A percentile compares a stretch with the other conserved stretches of the same genome.
Conservation (phyloP, 1,140 invertebrate species). For the Cotesia vestalis region DNA sequence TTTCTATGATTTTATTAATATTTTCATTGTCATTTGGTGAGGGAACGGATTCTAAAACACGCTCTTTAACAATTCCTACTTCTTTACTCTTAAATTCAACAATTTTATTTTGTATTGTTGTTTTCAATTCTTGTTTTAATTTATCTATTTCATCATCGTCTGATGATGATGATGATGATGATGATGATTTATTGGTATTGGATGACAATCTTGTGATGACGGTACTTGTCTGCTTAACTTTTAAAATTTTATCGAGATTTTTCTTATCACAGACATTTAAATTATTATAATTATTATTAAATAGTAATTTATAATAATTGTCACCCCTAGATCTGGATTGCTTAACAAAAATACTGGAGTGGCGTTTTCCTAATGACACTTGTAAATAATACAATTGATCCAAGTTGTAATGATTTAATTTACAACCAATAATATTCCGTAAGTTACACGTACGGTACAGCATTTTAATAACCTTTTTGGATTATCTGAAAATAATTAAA, state of each 20-base stretch:
- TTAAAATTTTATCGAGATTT: conserved; percentile 37
- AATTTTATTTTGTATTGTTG: conserved; percentile 47
- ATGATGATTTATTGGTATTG: conserved; percentile 37
- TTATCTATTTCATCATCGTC: conserved; percentile 40
- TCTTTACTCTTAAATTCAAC: conserved; percentile 53
- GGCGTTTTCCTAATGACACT: conserved; percentile 48
- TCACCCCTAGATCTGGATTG: conserved; percentile 37
- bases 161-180: conserved; percentile 22
- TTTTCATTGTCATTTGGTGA: conserved; percentile 26
- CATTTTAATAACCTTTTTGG: conserved; percentile 46
- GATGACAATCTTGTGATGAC: conserved; percentile 43
- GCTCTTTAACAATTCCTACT: conserved; percentile 58
- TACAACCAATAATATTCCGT: conserved; percentile 49
- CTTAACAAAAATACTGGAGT: conserved; percentile 54
- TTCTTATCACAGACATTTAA: conserved; percentile 43
- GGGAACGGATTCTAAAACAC: conserved; percentile 48
- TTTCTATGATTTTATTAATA: conserved; percentile 5
- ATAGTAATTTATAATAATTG: conserved; percentile 39
- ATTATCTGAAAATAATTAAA: background rate
- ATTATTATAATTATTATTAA: conserved; percentile 45
- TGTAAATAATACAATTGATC: conserved; percentile 53
- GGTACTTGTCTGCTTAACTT: conserved; percentile 42
- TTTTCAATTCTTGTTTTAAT: conserved; percentile 30
- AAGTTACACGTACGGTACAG: conserved; percentile 55
- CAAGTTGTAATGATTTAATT: conserved; percentile 43